Evolutionary conservation across 2,113 vertebrate genomes (phyloP).

Genomic region (Neopipo cinnamomea): DNA sequence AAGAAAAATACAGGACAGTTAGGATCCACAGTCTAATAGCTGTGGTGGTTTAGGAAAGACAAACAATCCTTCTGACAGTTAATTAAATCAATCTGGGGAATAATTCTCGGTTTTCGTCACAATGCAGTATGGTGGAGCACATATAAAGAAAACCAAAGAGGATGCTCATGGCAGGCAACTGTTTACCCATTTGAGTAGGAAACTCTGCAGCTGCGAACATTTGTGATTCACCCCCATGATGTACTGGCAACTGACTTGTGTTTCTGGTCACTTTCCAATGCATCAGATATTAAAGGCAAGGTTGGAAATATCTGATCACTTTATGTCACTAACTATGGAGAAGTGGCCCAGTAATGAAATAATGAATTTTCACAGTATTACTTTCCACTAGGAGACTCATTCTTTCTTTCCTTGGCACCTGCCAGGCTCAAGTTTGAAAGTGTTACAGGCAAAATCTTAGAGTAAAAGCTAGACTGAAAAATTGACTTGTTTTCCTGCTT

Average conservation of each 20-base stretch:
- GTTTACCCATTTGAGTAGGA: rapidly evolving
- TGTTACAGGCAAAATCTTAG: neutral
- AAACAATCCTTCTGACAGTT: neutral
- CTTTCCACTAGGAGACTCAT: neutral
- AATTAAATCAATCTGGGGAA: neutral
- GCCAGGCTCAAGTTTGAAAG: neutral
- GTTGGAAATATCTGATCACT: neutral
- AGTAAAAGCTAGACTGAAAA: neutral
- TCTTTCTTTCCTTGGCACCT: neutral
- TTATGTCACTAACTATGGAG: neutral
- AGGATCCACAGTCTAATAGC: neutral
- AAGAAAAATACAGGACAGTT: neutral
- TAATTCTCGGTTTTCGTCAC: neutral
- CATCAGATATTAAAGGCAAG: neutral
- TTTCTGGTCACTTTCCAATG: neutral
- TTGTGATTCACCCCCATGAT: neutral
- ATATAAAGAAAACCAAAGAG: neutral
- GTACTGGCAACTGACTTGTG: neutral
- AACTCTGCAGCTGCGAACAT: neutral
- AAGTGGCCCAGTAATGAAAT: neutral
- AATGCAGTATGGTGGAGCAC: neutral
- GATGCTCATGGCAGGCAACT: neutral
- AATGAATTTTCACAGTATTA: neutral
- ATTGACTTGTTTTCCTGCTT: neutral
- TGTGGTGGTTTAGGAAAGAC: neutral